These are phyloP conservation scores for Amphipoea oculea DNA, from an alignment of 2,888 invertebrate species.

Conservation along the genomic window DNA sequence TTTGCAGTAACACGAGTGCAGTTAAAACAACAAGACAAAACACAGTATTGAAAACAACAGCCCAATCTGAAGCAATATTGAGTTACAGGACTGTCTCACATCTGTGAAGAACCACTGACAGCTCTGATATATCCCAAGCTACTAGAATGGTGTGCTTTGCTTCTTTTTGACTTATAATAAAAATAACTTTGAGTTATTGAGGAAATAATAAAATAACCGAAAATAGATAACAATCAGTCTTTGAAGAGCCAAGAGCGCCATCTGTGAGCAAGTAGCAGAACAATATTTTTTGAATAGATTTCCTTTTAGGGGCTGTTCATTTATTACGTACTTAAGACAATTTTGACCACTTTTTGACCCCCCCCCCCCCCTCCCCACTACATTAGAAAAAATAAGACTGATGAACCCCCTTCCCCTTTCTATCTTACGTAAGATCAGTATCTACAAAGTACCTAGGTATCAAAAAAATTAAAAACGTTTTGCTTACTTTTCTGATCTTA, in stretches of 20 bases:
- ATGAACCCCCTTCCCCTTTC: no score
- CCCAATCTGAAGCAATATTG: conserved; percentile 63
- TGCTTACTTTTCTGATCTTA: no score
- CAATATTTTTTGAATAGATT: not conserved
- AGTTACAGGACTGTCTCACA: conserved; percentile 63
- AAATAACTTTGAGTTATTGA: conserved; percentile 5
- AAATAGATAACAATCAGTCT: no score
- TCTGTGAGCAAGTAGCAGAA: conserved; percentile 66
- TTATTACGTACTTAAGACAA: no score
- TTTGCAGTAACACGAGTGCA: conserved; percentile 61
- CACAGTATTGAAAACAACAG: conserved; percentile 70
- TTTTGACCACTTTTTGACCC: no score
- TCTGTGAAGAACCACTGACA: conserved; percentile 52
- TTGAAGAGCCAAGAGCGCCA: conserved; percentile 45
- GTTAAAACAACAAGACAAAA: conserved; percentile 70
- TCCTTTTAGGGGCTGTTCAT: not conserved
- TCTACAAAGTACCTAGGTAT: no score
- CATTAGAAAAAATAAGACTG: no score
- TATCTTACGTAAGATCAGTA: no score
- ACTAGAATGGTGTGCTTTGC: conserved; percentile 27
- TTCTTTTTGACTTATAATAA: conserved; percentile 25
- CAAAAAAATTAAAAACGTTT: no score
- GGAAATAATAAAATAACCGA: not conserved
- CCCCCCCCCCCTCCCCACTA: no score
- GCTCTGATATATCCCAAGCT: conserved; percentile 50